Percentiles rank a stretch among this genome's conserved stretches.
phyloP scores from a whole-genome alignment of 2,888 invertebrate genomes.

The Isoperla grammatica region DNA sequence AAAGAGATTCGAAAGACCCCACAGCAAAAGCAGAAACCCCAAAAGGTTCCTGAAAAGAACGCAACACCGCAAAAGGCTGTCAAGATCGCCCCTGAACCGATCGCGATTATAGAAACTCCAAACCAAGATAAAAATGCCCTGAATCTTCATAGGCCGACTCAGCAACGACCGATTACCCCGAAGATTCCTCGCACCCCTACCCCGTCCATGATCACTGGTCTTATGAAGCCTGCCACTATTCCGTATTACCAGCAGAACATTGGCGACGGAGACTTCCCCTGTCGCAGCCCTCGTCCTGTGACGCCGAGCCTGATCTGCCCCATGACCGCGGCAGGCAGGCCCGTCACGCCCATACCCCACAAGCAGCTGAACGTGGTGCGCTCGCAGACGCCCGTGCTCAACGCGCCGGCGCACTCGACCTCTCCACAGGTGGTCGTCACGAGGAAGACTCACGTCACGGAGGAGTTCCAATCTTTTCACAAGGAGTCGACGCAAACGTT shows the following conservation, averaged over 20 bases:
- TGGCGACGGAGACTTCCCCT: conserved; percentile 28
- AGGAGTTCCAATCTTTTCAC: conserved; percentile 9
- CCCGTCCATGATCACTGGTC: conserved; percentile 37
- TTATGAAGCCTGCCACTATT: conserved; percentile 68
- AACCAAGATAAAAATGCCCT: not conserved
- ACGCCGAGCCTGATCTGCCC: conserved; percentile 13
- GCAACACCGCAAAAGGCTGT: too few relatives aligned
- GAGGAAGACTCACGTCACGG: conserved; percentile 3
- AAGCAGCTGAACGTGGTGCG: not conserved
- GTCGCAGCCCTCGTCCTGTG: conserved; percentile 4
- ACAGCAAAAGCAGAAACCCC: too few relatives aligned
- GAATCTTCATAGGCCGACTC: not conserved
- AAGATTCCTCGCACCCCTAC: conserved; percentile 19
- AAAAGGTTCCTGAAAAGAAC: too few relatives aligned
- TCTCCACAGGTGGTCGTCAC: conserved; percentile 6
- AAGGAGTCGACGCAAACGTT: conserved; percentile 16
- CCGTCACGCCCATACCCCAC: not conserved
- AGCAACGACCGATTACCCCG: conserved; percentile 5
- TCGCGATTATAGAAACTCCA: too few relatives aligned
- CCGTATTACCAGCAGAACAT: conserved; percentile 61
- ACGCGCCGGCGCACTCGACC: not conserved
- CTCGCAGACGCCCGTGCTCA: not conserved
- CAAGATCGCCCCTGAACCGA: too few relatives aligned
- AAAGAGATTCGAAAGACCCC: too few relatives aligned
- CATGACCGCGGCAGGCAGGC: not conserved